phyloP scores from a whole-genome alignment of 2,797 vertebrate genomes.

The Gouania willdenowi region DNA sequence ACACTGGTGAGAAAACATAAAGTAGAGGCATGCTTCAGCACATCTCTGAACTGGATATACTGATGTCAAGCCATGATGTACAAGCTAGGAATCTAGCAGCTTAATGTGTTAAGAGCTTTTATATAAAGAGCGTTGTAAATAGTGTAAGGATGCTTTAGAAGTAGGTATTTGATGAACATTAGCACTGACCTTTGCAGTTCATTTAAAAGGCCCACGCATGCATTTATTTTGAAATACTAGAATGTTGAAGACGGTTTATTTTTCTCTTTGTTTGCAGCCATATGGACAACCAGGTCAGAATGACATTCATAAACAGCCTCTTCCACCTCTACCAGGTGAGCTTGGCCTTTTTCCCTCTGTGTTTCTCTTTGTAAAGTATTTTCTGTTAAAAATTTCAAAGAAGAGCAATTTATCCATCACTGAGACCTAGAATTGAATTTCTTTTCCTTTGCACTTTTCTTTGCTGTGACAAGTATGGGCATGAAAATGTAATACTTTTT shows the following conservation, averaged over 20 bases:
- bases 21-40: not conserved
- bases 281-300: slow-evolving; percentile 79
- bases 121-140: not conserved
- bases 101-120: not conserved
- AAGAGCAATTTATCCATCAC: not conserved
- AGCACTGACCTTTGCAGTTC: not conserved
- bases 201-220: not conserved
- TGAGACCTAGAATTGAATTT: not conserved
- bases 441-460: not conserved
- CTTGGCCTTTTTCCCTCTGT: not conserved
- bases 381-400: not conserved
- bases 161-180: not conserved
- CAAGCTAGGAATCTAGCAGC: no score
- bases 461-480: no score
- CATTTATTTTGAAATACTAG: not conserved
- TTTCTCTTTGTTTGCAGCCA: slow-evolving; percentile 61
- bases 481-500: not conserved
- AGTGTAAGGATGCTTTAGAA: not conserved
- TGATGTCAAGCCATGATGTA: not conserved
- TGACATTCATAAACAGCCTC: slow-evolving; percentile 80
- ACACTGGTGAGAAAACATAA: slow-evolving; percentile 81
- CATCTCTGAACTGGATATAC: not conserved
- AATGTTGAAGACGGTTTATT: slow-evolving; percentile 1
- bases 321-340: slow-evolving; percentile 80
- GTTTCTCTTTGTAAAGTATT: not conserved